Conservation (phyloP, 2,888 invertebrate species). For the Bellardia bayeri region DNA sequence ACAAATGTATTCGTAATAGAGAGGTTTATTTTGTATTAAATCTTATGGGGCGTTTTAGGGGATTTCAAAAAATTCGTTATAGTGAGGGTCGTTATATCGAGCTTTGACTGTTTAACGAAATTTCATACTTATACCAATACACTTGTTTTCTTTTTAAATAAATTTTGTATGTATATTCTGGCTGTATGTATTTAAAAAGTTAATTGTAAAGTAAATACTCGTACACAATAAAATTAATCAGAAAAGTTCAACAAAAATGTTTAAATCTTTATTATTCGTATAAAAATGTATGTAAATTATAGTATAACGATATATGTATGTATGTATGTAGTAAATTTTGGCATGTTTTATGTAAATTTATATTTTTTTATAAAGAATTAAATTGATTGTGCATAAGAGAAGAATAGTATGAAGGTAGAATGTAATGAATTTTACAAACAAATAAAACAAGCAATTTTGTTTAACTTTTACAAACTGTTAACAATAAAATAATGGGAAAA, state of each 20-base stretch:
- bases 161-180: background rate
- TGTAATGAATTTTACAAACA: background rate
- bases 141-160: background rate
- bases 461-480: conserved; percentile 23
- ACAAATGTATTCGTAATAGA: too few species aligned
- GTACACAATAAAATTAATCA: background rate
- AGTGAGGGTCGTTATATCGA: too few species aligned
- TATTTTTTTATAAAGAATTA: conserved; percentile 9
- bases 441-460: conserved; percentile 1
- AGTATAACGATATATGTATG: background rate
- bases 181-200: background rate
- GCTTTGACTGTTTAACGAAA: too few species aligned
- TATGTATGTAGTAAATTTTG: conserved; percentile 38
- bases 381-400: conserved; percentile 47
- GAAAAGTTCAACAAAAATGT: background rate
- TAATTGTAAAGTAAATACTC: background rate
- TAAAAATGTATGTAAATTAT: conserved; percentile 4
- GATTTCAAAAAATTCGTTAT: too few species aligned
- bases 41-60: too few species aligned
- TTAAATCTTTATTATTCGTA: background rate
- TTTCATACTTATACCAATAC: too few species aligned
- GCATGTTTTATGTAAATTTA: conserved; percentile 25
- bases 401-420: conserved; percentile 19
- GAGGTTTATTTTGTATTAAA: too few species aligned
- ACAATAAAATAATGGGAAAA: conserved; percentile 39